phyloP scores from a whole-genome alignment of 2,113 vertebrate species.

The Siphamia tubifer region DNA sequence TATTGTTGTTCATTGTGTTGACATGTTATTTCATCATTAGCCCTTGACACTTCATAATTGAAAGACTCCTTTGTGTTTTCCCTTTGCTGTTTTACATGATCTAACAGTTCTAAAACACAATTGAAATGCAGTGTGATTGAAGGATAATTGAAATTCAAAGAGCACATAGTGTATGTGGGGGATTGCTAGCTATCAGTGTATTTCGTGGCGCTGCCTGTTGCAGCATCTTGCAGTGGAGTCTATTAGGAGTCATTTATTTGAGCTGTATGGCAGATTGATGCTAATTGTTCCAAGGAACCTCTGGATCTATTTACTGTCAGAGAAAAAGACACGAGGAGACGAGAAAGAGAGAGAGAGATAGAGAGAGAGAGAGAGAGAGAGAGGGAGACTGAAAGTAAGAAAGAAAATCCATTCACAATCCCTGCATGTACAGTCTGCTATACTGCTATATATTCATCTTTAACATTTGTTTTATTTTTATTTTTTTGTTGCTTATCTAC shows the following conservation, averaged over 20 bases:
- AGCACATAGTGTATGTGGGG: not conserved
- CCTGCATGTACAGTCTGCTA: no score
- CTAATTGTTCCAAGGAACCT: conserved; percentile 37
- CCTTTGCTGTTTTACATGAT: not conserved
- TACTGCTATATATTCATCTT: no score
- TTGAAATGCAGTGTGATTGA: not conserved
- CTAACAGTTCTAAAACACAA: not conserved
- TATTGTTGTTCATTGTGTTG: not conserved
- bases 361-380: not conserved
- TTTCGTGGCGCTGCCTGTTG: conserved; percentile 37
- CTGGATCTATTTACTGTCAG: conserved; percentile 51
- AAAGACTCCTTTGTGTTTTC: not conserved
- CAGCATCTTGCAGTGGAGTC: conserved; percentile 45
- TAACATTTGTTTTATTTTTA: no score
- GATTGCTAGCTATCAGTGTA: not conserved
- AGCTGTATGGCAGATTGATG: conserved; percentile 56
- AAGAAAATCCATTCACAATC: no score
- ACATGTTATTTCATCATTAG: not conserved
- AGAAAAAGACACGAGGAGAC: no score
- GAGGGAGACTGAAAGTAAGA: not conserved
- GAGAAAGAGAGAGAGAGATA: conserved; percentile 1
- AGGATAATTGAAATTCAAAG: conserved; percentile 8
- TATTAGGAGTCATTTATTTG: conserved; percentile 60
- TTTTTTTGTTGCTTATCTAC: no score
- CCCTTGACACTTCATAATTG: not conserved